Conservation (phyloP, 2,888 invertebrate species). For the Rugalucina vietnamica region DNA sequence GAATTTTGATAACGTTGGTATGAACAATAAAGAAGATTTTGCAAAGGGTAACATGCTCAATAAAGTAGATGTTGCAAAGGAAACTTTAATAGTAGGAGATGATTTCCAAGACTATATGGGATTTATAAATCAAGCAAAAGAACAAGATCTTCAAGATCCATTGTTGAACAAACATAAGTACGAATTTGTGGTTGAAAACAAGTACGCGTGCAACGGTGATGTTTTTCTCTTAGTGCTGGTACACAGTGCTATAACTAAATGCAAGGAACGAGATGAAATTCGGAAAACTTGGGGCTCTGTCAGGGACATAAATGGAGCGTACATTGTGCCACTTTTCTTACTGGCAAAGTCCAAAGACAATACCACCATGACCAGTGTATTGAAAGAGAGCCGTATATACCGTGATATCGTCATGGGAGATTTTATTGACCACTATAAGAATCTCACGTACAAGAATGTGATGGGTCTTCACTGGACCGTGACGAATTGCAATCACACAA, state of each 20-base stretch:
- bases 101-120: neutral
- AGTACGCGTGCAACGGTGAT: conserved; percentile 49
- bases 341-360: conserved; percentile 47
- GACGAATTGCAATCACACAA: conserved; percentile 76
- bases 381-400: conserved; percentile 49
- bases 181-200: conserved; percentile 46
- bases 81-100: neutral
- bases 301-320: conserved; percentile 32
- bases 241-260: conserved; percentile 63
- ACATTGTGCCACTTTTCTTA: conserved; percentile 59
- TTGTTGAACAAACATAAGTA: conserved; percentile 52
- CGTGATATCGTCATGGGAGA: conserved; percentile 74
- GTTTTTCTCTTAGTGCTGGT: conserved; percentile 58
- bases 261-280: conserved; percentile 54
- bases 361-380: conserved; percentile 25
- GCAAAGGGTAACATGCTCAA: too few species aligned
- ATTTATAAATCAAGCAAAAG: neutral
- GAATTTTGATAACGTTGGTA: neutral
- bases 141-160: neutral
- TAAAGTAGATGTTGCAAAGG: neutral
- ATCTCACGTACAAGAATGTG: conserved; percentile 81
- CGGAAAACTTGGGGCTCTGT: conserved; percentile 69
- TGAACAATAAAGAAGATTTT: neutral
- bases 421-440: conserved; percentile 81
- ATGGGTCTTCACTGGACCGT: conserved; percentile 78